Evolutionary conservation across 2,797 vertebrate species (phyloP).

Genomic region (Pseudomugil tenellus): DNA sequence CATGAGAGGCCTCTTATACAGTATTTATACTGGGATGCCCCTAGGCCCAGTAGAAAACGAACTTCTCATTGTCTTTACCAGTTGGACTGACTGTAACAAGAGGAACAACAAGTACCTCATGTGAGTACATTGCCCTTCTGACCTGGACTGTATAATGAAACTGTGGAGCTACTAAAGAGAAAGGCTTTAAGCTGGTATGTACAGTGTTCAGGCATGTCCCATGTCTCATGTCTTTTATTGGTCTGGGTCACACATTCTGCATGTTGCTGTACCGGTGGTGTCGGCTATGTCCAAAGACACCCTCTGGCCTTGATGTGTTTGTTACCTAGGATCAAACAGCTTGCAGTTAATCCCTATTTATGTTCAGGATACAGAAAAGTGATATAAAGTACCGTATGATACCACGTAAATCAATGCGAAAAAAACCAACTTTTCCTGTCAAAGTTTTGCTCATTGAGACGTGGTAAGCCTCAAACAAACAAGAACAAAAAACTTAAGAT

Average conservation of each 20-base stretch:
- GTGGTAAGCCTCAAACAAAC: background rate
- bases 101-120: slow-evolving; percentile 7
- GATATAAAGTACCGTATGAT: background rate
- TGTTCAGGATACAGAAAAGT: background rate
- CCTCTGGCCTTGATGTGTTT: background rate
- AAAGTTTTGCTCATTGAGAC: background rate
- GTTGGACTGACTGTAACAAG: slow-evolving; percentile 32
- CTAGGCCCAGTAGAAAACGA: slow-evolving; percentile 30
- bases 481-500: background rate
- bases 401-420: background rate
- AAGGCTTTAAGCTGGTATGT: slow-evolving; percentile 28
- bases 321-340: background rate
- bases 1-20: slow-evolving; percentile 44
- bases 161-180: slow-evolving; percentile 36
- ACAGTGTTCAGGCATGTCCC: slow-evolving; percentile 21
- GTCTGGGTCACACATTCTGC: slow-evolving; percentile 35
- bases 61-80: slow-evolving; percentile 28
- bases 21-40: slow-evolving; percentile 56
- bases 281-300: background rate
- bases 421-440: background rate
- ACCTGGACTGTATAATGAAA: slow-evolving; percentile 28
- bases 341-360: background rate
- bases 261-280: background rate
- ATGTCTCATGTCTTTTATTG: slow-evolving; percentile 16
- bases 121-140: slow-evolving; percentile 31